Evolutionary conservation across 2,888 invertebrate genomes (phyloP).

Genomic region (Chirona hameri): DNA sequence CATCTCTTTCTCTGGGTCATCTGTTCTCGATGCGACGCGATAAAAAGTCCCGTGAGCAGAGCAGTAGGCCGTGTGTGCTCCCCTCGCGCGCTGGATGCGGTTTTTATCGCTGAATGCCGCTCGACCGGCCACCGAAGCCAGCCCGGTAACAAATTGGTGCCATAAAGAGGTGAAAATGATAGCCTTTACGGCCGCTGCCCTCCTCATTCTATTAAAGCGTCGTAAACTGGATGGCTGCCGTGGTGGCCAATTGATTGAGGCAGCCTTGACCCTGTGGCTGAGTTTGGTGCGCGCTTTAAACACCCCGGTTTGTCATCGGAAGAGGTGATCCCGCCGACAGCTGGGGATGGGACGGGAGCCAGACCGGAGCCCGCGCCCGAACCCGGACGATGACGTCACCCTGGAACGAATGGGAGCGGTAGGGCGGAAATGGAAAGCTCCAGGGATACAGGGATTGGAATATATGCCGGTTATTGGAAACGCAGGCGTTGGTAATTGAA

Average conservation of each 20-base stretch:
- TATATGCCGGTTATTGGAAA: conserved; percentile 8
- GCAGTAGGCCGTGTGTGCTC: not conserved
- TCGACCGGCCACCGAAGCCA: not conserved
- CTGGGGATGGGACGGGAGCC: not conserved
- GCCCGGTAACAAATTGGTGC: conserved; percentile 9
- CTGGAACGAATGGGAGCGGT: not conserved
- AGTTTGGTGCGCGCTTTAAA: not conserved
- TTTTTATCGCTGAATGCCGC: conserved; percentile 11
- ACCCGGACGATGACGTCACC: not conserved
- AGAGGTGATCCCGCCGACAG: not conserved
- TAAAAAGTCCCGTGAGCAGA: not conserved
- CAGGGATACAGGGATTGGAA: not conserved
- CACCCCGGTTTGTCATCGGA: not conserved
- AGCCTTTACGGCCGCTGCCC: not conserved
- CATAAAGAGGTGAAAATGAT: conserved; percentile 27
- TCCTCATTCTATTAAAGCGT: conserved; percentile 24
- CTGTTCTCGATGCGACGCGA: not conserved
- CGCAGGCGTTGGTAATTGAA: not conserved
- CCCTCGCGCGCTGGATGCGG: not conserved
- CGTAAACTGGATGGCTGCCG: not conserved
- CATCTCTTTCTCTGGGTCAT: not conserved
- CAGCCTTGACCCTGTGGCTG: not conserved
- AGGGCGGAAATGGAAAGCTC: not conserved
- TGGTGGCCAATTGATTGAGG: not conserved
- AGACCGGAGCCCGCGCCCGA: not conserved